These are phyloP conservation scores for Sphaerolaimus hirsutus DNA, from an alignment of 2,888 invertebrate species.

Conservation along the genomic window DNA sequence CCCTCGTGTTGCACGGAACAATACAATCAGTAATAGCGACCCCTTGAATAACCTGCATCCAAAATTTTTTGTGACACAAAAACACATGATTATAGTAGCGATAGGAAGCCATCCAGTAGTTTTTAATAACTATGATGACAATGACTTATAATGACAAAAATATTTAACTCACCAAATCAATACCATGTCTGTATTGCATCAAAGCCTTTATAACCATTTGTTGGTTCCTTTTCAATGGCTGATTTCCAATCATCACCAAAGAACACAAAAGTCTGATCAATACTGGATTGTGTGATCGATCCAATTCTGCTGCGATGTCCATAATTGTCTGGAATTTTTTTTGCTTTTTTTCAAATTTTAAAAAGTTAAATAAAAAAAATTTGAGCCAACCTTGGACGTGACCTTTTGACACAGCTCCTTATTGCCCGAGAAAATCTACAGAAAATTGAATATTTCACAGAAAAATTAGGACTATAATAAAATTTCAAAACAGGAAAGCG, in stretches of 20 bases:
- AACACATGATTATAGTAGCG: no score
- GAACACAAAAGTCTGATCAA: neutral
- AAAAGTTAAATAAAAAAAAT: neutral
- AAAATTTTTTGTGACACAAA: no score
- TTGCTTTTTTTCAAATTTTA: neutral
- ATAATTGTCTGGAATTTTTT: neutral
- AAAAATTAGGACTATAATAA: neutral
- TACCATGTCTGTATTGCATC: slow-evolving; percentile 20
- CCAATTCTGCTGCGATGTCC: neutral
- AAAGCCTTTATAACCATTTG: slow-evolving; percentile 27
- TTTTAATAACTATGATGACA: no score
- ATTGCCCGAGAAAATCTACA: slow-evolving; percentile 27
- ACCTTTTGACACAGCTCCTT: slow-evolving; percentile 25
- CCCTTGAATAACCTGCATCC: no score
- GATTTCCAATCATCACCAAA: slow-evolving; percentile 1
- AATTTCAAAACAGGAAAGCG: neutral
- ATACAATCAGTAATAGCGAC: no score
- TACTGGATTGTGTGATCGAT: neutral
- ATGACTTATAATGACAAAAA: neutral
- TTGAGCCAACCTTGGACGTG: slow-evolving; percentile 12
- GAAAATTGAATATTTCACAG: neutral
- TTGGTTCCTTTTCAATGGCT: slow-evolving; percentile 16
- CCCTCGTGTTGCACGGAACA: no score
- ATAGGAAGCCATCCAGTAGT: no score
- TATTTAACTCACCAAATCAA: neutral